Evolutionary conservation across 30 jellyfish, hydroid and myxozoan species (phyloP).

Genomic region (Hydractinia symbiolongicarpus): DNA sequence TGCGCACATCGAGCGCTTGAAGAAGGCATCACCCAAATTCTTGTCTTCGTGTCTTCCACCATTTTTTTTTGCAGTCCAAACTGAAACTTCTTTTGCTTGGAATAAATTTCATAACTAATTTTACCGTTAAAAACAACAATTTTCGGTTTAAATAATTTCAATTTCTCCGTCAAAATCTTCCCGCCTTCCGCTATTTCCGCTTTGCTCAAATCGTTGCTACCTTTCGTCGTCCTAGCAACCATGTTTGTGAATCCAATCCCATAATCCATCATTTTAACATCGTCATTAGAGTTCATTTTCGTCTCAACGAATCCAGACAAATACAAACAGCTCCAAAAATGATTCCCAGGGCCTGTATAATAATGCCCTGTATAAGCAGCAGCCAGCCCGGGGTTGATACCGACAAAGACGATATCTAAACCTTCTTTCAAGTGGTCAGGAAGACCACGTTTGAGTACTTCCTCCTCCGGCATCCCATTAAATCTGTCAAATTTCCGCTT

Average conservation of each 20-base stretch:
- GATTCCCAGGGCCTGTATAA: constrained; percentile 49
- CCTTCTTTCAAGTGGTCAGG: constrained; percentile 30
- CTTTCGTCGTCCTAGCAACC: constrained; percentile 46
- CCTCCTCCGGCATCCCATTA: constrained; percentile 35
- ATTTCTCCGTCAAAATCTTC: constrained; percentile 23
- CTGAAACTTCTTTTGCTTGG: constrained; percentile 25
- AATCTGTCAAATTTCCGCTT: constrained; percentile 22
- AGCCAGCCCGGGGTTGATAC: constrained; percentile 41
- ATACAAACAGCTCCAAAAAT: constrained; percentile 36
- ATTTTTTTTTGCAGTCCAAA: constrained; percentile 24
- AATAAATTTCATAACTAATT: constrained; percentile 30
- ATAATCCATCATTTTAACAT: constrained; percentile 18
- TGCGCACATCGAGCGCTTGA: constrained; percentile 47
- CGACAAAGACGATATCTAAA: constrained; percentile 36
- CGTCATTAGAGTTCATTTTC: constrained; percentile 29
- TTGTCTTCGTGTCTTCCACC: constrained; percentile 32
- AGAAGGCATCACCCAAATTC: constrained; percentile 47
- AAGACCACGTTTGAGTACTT: constrained; percentile 32
- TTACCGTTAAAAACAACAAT: constrained; percentile 46
- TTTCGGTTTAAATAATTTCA: constrained; percentile 14
- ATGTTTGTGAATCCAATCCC: constrained; percentile 33
- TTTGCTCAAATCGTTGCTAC: constrained; percentile 32
- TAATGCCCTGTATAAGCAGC: constrained; percentile 43
- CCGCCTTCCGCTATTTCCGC: constrained; percentile 33
- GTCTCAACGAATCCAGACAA: constrained; percentile 29